Conservation (phyloP, 2,113 vertebrate species). For the Hiodon tergisus region DNA sequence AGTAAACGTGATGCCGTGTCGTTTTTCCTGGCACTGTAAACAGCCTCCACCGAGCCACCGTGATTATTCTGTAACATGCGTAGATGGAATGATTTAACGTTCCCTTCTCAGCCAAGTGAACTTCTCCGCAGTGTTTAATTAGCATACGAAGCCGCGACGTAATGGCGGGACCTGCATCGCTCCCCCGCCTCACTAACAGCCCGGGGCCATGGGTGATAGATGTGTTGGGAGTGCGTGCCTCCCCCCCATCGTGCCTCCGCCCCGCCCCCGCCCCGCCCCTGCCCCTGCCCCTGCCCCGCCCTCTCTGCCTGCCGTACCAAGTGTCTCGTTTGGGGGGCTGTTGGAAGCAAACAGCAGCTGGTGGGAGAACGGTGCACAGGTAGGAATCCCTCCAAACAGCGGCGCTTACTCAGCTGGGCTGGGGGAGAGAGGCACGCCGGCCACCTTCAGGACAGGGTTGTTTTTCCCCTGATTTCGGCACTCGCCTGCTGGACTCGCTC, state of each 20-base stretch:
- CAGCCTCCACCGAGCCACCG: constrained; percentile 41
- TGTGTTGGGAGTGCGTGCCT: constrained; percentile 43
- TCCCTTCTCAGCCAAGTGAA: constrained; percentile 30
- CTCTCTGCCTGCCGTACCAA: background rate
- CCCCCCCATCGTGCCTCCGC: constrained; percentile 36
- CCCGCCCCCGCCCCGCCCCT: constrained; percentile 18
- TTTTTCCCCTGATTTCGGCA: background rate
- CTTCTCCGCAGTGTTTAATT: constrained; percentile 56
- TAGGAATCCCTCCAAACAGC: constrained; percentile 48
- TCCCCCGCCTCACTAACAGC: constrained; percentile 46
- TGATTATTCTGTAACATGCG: constrained; percentile 62
- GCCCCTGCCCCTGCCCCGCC: background rate
- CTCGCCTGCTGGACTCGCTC: background rate
- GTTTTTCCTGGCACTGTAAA: constrained; percentile 35
- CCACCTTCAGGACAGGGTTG: background rate
- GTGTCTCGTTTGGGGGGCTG: constrained; percentile 10
- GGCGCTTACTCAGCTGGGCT: constrained; percentile 51
- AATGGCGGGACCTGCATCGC: constrained; percentile 37
- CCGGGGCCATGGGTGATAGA: constrained; percentile 53
- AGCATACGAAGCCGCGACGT: constrained; percentile 53
- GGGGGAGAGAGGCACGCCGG: background rate
- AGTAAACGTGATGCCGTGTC: constrained; percentile 51
- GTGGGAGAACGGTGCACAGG: constrained; percentile 36
- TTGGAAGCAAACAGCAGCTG: constrained; percentile 48
- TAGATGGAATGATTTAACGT: constrained; percentile 53